These are phyloP conservation scores for Cynopterus sphinx DNA, from an alignment of 2,797 vertebrate species.

Conservation along the genomic window DNA sequence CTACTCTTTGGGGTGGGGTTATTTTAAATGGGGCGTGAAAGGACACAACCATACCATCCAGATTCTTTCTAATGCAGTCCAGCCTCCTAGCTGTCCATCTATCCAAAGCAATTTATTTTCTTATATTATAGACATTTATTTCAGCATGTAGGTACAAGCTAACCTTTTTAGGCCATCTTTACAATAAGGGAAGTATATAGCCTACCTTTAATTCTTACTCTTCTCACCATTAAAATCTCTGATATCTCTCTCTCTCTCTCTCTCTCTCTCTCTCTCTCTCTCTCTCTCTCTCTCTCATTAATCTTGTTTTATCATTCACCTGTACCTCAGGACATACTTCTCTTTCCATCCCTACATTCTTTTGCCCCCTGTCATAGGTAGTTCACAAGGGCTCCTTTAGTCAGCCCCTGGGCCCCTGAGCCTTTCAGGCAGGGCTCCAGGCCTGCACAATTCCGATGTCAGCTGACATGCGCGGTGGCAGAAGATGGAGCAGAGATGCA, in stretches of 20 bases:
- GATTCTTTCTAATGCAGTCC: not conserved
- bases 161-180: constrained; percentile 17
- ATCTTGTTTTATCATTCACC: not conserved
- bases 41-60: not conserved
- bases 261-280: not conserved
- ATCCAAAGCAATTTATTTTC: constrained; percentile 27
- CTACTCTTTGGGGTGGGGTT: not conserved
- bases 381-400: not conserved
- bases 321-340: not conserved
- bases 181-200: constrained; percentile 1
- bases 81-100: not conserved
- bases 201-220: not conserved
- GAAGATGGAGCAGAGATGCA: not conserved
- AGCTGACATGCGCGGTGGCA: not conserved
- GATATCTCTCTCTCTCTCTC: not conserved
- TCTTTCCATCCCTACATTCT: not conserved
- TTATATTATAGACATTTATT: constrained; percentile 51
- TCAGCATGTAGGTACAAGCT: constrained; percentile 18
- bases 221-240: not conserved
- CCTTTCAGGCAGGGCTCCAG: not conserved
- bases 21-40: not conserved
- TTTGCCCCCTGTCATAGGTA: not conserved
- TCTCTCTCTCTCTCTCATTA: not conserved
- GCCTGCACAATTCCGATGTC: not conserved
- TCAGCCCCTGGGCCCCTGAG: not conserved